Evolutionary conservation across 2,797 vertebrate genomes (phyloP).

Genomic region (Falco rusticolus): DNA sequence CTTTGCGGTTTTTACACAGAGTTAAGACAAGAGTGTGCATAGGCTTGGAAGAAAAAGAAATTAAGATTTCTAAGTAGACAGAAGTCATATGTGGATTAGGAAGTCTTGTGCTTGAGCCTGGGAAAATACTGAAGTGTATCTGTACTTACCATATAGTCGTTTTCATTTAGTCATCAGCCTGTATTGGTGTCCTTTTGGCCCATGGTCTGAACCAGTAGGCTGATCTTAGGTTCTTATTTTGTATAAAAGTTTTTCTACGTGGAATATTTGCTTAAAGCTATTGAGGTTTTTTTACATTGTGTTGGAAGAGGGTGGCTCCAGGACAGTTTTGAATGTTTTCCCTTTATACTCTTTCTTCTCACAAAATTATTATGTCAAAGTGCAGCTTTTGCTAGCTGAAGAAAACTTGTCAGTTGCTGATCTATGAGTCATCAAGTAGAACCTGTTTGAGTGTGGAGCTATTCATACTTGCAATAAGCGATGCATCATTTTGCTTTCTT

Average conservation of each 20-base stretch:
- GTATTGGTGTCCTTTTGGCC: background rate
- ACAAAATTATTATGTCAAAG: background rate
- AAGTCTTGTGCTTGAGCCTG: background rate
- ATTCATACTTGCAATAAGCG: background rate
- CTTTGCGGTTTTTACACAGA: background rate
- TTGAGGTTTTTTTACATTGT: rapidly evolving
- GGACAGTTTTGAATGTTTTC: background rate
- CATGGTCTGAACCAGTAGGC: background rate
- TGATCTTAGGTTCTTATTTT: background rate
- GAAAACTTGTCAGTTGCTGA: background rate
- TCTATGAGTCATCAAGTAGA: background rate
- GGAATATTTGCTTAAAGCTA: background rate
- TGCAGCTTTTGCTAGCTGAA: background rate
- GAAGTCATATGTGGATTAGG: background rate
- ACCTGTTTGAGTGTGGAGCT: background rate
- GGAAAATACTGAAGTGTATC: background rate
- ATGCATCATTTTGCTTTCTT: background rate
- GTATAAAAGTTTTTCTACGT: background rate
- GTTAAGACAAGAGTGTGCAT: background rate
- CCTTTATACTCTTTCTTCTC: background rate
- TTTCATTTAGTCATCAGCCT: background rate
- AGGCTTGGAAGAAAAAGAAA: background rate
- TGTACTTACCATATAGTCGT: background rate
- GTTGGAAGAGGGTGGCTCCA: background rate
- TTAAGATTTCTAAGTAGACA: background rate